phyloP scores from a whole-genome alignment of 2,888 invertebrate genomes.

The Drosophila barbarae region DNA sequence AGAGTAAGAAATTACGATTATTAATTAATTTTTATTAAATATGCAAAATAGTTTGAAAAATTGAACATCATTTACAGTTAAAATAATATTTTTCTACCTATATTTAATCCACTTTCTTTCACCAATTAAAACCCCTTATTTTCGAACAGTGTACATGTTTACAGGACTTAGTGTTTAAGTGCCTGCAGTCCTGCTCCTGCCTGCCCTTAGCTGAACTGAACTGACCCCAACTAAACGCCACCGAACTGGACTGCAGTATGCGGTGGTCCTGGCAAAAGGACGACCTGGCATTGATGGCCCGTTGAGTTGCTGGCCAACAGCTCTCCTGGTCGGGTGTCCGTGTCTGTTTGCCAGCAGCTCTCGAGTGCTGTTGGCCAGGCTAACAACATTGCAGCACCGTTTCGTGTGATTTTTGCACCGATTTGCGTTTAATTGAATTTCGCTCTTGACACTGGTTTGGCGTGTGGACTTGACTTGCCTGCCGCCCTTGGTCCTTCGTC shows the following conservation, averaged over 20 bases:
- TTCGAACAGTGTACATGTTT: slow-evolving; percentile 6
- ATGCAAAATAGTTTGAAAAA: not conserved
- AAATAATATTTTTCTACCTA: accelerated
- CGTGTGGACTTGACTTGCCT: slow-evolving; percentile 26
- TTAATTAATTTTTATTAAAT: too few species aligned
- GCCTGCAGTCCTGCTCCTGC: slow-evolving; percentile 1
- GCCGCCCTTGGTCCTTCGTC: slow-evolving; percentile 12
- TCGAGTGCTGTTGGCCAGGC: slow-evolving; percentile 26
- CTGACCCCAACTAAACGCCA: slow-evolving; percentile 12
- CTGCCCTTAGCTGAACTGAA: slow-evolving; percentile 13
- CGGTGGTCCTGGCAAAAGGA: slow-evolving; percentile 9
- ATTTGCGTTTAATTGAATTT: slow-evolving; percentile 73
- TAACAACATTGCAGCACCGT: slow-evolving; percentile 35
- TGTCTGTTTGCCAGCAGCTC: slow-evolving; percentile 36
- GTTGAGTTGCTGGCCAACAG: slow-evolving; percentile 22
- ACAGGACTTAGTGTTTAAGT: slow-evolving; percentile 51
- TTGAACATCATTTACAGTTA: accelerated
- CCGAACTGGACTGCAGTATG: slow-evolving; percentile 16
- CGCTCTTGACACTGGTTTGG: slow-evolving; percentile 53
- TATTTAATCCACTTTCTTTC: too few species aligned
- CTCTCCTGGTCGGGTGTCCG: slow-evolving; percentile 9
- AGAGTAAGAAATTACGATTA: not conserved
- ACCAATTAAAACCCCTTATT: accelerated
- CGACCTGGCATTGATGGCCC: slow-evolving; percentile 31
- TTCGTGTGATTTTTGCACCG: slow-evolving; percentile 63